Percentiles rank a stretch among this genome's conserved stretches.
Conservation (phyloP, 2,113 vertebrate species). For the Myocastor coypus region DNA sequence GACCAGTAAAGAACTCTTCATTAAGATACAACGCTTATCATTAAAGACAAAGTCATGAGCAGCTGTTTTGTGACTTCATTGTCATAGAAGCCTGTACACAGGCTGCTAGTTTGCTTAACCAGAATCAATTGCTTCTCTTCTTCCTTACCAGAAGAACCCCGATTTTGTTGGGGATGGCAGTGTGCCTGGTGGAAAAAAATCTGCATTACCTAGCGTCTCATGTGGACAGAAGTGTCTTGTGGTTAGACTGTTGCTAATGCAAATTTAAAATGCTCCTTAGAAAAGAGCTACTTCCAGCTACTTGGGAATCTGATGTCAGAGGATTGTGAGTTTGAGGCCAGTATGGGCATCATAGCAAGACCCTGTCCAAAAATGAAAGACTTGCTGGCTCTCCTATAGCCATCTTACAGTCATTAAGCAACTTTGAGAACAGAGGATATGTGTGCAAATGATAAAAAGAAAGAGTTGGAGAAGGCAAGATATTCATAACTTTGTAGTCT, state of each 20-base stretch:
- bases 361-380: background rate
- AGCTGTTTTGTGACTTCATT: constrained; percentile 38
- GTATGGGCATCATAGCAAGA: background rate
- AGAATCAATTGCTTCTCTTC: constrained; percentile 2
- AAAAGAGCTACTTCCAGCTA: background rate
- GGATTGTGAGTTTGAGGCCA: background rate
- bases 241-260: background rate
- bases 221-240: background rate
- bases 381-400: background rate
- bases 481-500: background rate
- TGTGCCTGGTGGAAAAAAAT: constrained; percentile 21
- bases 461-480: background rate
- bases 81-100: constrained; percentile 8
- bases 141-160: constrained; percentile 35
- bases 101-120: background rate
- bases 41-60: constrained; percentile 37
- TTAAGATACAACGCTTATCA: constrained; percentile 20
- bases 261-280: background rate
- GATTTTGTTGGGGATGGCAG: constrained; percentile 35
- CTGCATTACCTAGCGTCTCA: background rate
- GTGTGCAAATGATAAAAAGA: background rate
- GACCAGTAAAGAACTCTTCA: constrained; percentile 6
- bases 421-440: background rate
- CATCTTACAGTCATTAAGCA: background rate
- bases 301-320: background rate